Percentiles rank a stretch among this genome's conserved stretches.
These are phyloP conservation scores for Ichneumon xanthorius DNA, from an alignment of 2,888 invertebrate genomes.

Conservation along the genomic window DNA sequence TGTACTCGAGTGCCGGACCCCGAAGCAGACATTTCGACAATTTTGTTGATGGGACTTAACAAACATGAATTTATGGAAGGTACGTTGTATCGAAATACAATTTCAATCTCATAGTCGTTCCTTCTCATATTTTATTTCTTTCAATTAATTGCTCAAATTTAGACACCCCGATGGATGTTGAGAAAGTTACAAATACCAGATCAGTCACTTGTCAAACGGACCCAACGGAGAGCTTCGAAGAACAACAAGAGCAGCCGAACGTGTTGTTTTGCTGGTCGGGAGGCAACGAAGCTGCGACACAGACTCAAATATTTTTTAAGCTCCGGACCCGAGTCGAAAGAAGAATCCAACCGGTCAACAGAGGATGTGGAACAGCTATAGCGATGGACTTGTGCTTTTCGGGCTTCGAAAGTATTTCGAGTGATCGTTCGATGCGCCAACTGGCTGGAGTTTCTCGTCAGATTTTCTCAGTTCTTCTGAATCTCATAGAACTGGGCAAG, in stretches of 20 bases:
- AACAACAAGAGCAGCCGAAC: background rate
- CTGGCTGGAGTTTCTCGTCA: background rate
- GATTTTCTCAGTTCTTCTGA: constrained; percentile 56
- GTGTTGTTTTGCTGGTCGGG: background rate
- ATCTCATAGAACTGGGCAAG: constrained; percentile 46
- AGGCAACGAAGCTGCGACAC: constrained; percentile 48
- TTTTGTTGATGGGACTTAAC: too few species aligned
- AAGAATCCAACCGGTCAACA: background rate
- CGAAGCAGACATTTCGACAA: background rate
- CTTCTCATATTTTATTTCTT: background rate
- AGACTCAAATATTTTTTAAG: constrained; percentile 29
- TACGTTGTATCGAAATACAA: too few species aligned
- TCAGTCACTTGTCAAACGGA: constrained; percentile 24
- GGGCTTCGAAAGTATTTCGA: constrained; percentile 54
- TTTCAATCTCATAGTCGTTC: too few species aligned
- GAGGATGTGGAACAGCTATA: background rate
- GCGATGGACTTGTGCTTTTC: constrained; percentile 41
- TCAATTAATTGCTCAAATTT: background rate
- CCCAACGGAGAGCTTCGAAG: background rate
- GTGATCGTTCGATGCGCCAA: constrained; percentile 28
- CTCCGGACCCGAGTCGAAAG: background rate
- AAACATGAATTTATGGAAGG: too few species aligned
- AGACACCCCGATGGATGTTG: background rate
- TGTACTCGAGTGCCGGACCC: too few species aligned
- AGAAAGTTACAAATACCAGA: background rate